phyloP scores from a whole-genome alignment of 2,888 invertebrate species.

The Selenia dentaria region DNA sequence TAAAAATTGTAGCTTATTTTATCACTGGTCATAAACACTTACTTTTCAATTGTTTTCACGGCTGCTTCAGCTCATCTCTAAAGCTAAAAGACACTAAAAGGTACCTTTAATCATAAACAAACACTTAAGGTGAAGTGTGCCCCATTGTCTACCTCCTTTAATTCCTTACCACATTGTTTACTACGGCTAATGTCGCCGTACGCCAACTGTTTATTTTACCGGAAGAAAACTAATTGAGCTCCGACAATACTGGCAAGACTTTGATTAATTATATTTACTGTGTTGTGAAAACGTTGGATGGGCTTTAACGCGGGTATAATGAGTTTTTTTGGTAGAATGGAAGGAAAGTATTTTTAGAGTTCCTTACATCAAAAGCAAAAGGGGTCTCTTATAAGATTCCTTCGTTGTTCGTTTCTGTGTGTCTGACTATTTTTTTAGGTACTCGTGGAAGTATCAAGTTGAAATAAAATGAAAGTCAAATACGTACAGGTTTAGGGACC shows the following conservation, averaged over 20 bases:
- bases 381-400: too few species aligned
- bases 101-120: too few species aligned
- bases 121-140: constrained; percentile 15
- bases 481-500: too few species aligned
- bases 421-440: too few species aligned
- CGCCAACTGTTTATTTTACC: constrained; percentile 50
- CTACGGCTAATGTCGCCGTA: constrained; percentile 20
- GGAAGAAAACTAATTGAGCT: constrained; percentile 61
- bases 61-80: constrained; percentile 9
- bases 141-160: constrained; percentile 12
- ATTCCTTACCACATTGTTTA: neutral
- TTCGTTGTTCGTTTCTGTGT: too few species aligned
- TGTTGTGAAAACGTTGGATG: constrained; percentile 38
- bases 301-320: constrained; percentile 5
- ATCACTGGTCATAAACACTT: too few species aligned
- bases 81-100: constrained; percentile 11
- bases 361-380: too few species aligned
- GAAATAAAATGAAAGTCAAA: too few species aligned
- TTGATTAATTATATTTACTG: constrained; percentile 62
- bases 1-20: too few species aligned
- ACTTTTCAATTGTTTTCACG: neutral
- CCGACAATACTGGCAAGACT: constrained; percentile 46
- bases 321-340: neutral
- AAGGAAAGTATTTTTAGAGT: neutral
- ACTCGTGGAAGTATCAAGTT: too few species aligned